Evolutionary conservation across 1,140 invertebrate genomes (phyloP), one percentile per base, ranked within the genome.

Genomic region (Drosophila miranda): DNA sequence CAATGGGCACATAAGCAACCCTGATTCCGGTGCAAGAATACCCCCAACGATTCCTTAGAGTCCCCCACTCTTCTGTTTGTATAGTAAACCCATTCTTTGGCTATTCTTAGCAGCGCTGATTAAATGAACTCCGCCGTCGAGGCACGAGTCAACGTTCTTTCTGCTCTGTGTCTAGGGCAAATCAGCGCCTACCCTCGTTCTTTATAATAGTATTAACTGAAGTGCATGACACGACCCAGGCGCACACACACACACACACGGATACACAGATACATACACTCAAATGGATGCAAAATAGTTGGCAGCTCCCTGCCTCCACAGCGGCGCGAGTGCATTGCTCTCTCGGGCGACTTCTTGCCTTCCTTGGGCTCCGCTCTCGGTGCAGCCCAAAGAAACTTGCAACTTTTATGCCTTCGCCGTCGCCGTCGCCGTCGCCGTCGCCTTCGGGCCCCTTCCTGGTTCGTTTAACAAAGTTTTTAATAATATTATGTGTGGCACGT

Each of bases 401-500:
- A 84, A 84, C 72, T 84, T 83, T 76, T 79, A 84, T 83, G 79
- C 71, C 80, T 78, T 73, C 55, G 38, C 44, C 56, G 61, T 74
- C 70, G 71, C 70, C 71, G 16, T 16, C 16, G 79, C 71, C 80
- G 75, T 73, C 55, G 38, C 44, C 56, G 61, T 74, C 55, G 38
- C 44, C 56, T 54, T 74, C 16, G 16, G 16, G 13, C 19, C 26
- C 55, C 21, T 21, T 23, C 69, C 34, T 38, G 34, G 34, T 23
- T 21, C 56, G 51, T 62, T 72, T 62, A 72, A 53, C 69, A 48
- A 49, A 44, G 46, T 59, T 70, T 84, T 79, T 84, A 83, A 83
- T 83, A 84, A 84, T 79, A 84, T 84, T 84, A 83, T 83, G 70
- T 73, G 81, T 73, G 81, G 80, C 81, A 80, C 76, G 72, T 80